Percentiles rank a stretch among this genome's conserved stretches.
Conservation (phyloP, 92 coral and sea anemone genomes). For the Diadumene lineata region DNA sequence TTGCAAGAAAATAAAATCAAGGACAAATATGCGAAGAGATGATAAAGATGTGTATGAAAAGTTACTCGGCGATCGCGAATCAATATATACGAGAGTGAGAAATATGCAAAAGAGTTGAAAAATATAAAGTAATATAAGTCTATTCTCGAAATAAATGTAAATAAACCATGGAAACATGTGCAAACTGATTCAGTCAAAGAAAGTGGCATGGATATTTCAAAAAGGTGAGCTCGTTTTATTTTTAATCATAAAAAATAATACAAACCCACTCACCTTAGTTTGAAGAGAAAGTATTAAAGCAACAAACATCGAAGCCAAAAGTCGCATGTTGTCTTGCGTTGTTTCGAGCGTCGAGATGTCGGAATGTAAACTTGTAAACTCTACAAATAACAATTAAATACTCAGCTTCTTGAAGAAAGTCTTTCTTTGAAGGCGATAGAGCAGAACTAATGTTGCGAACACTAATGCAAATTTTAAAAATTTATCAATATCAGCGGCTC, state of each 20-base stretch:
- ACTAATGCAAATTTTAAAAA: slow-evolving; percentile 31
- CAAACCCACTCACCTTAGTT: background rate
- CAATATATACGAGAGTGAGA: no score
- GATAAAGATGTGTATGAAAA: no score
- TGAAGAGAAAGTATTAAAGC: background rate
- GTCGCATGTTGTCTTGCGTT: slow-evolving; percentile 3
- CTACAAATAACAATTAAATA: background rate
- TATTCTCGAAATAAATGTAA: no score
- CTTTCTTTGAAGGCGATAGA: slow-evolving; percentile 11
- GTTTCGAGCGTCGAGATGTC: background rate
- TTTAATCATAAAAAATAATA: no score
- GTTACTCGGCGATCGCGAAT: no score
- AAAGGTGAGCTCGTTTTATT: background rate
- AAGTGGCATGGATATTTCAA: no score
- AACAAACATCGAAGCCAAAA: background rate
- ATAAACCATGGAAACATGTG: no score
- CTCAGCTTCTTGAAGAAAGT: background rate
- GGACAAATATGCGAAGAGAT: no score
- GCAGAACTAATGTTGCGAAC: slow-evolving; percentile 12
- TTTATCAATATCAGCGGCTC: background rate
- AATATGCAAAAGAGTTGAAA: no score
- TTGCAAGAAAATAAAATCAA: no score
- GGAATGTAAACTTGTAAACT: slow-evolving; percentile 20
- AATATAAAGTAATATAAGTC: no score
- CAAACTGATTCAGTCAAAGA: no score